A percentile compares a stretch with the other conserved stretches of the same genome.
These are phyloP conservation scores for Therioaphis trifolii DNA, from an alignment of 2,888 invertebrate genomes.

Conservation along the genomic window DNA sequence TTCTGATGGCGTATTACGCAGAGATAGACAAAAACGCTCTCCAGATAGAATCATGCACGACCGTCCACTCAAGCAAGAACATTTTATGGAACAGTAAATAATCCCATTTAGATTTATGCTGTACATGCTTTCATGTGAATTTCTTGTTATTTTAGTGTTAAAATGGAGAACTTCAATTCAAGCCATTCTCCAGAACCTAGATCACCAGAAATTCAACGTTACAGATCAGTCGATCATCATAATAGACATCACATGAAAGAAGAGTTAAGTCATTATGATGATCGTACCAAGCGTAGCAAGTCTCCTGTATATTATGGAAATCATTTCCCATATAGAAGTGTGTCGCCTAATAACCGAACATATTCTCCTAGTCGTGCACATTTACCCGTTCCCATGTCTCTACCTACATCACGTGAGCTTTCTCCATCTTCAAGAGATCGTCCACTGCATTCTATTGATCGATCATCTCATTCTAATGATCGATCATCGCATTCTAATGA, in stretches of 20 bases:
- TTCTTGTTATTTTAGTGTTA: slow-evolving; percentile 36
- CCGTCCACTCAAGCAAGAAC: slow-evolving; percentile 35
- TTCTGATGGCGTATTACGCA: slow-evolving; percentile 31
- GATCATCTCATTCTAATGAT: slow-evolving; percentile 19
- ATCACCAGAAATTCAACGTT: slow-evolving; percentile 48
- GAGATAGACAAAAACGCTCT: slow-evolving; percentile 39
- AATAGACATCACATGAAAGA: slow-evolving; percentile 43
- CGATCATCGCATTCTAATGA: slow-evolving; percentile 11
- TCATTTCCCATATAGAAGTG: slow-evolving; percentile 36
- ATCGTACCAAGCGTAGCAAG: slow-evolving; percentile 27
- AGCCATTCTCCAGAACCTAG: slow-evolving; percentile 55
- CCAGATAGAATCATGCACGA: slow-evolving; percentile 36
- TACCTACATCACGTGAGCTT: slow-evolving; percentile 16
- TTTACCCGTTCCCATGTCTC: slow-evolving; percentile 24
- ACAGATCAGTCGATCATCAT: slow-evolving; percentile 38
- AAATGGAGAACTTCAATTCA: slow-evolving; percentile 41
- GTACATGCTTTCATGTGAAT: background rate
- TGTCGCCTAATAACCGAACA: slow-evolving; percentile 23
- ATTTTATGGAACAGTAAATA: slow-evolving; percentile 49
- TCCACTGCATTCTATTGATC: too few relatives aligned
- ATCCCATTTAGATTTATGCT: background rate
- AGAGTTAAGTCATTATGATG: slow-evolving; percentile 28
- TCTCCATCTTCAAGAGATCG: slow-evolving; percentile 47
- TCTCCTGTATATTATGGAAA: slow-evolving; percentile 55
- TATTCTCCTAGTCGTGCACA: slow-evolving; percentile 47